These are phyloP conservation scores for Heliopora coerulea DNA, from an alignment of 92 coral and sea anemone species.

Conservation along the genomic window DNA sequence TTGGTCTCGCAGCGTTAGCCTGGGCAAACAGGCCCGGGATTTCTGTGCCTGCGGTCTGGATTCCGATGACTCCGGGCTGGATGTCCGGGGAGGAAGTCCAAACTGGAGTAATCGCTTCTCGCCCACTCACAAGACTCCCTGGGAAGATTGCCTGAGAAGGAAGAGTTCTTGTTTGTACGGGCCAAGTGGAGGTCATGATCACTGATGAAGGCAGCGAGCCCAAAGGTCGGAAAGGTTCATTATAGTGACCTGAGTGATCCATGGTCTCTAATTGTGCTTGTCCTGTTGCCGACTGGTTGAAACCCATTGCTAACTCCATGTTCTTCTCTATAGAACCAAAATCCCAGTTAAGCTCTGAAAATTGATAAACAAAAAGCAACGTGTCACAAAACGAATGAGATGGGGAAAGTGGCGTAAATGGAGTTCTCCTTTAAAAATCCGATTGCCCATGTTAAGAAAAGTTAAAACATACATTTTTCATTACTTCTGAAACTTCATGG, in stretches of 20 bases:
- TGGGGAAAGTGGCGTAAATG: too few relatives aligned
- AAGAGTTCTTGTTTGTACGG: not conserved
- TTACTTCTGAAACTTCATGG: too few relatives aligned
- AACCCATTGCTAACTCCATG: constrained; percentile 3
- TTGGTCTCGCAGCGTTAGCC: not conserved
- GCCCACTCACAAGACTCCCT: not conserved
- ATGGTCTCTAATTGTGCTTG: constrained; percentile 7
- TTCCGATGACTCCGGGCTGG: constrained; percentile 17
- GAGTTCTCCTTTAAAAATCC: too few relatives aligned
- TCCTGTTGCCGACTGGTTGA: constrained; percentile 4
- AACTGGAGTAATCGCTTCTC: not conserved
- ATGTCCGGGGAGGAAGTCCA: constrained; percentile 20
- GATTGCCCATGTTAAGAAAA: too few relatives aligned
- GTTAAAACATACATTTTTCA: too few relatives aligned
- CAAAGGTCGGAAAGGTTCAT: not conserved
- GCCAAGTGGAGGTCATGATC: constrained; percentile 14
- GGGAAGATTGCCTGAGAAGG: constrained; percentile 11
- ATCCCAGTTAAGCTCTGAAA: constrained; percentile 32
- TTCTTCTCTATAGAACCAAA: constrained; percentile 15
- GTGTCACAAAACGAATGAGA: too few relatives aligned
- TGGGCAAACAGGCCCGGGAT: constrained; percentile 6
- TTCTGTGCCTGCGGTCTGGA: constrained; percentile 28
- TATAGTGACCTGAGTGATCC: constrained; percentile 37
- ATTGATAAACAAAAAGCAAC: not conserved
- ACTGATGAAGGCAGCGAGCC: not conserved